Evolutionary conservation across 2,113 vertebrate genomes (phyloP).

Genomic region (Plestiodon gilberti): DNA sequence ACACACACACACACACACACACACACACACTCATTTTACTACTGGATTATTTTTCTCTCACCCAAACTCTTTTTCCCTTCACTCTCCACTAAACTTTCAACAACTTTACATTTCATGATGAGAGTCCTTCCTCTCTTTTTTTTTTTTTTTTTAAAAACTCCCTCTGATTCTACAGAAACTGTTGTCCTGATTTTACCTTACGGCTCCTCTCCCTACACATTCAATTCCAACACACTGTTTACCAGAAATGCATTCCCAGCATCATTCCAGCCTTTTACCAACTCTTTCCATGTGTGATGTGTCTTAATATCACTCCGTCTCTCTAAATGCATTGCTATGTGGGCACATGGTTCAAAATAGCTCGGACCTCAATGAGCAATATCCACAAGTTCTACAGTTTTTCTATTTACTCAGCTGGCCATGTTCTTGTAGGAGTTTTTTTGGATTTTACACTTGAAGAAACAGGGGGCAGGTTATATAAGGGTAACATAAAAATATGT

Average conservation of each 20-base stretch:
- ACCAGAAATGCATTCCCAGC: conserved; percentile 61
- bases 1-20: no score
- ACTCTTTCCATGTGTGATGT: conserved; percentile 30
- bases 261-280: conserved; percentile 35
- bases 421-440: conserved; percentile 42
- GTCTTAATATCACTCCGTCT: conserved; percentile 37
- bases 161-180: conserved; percentile 13
- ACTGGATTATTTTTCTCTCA: conserved; percentile 56
- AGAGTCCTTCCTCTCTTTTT: conserved; percentile 25
- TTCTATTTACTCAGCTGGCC: conserved; percentile 71
- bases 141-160: conserved; percentile 38
- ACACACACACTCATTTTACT: conserved; percentile 68
- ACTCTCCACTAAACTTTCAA: conserved; percentile 56
- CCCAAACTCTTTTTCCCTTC: conserved; percentile 16
- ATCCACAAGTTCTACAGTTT: conserved; percentile 57
- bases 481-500: conserved; percentile 49
- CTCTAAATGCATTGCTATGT: conserved; percentile 50
- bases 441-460: conserved; percentile 54
- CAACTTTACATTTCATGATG: conserved; percentile 42
- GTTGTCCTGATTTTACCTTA: conserved; percentile 56
- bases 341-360: conserved; percentile 62
- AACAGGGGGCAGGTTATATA: conserved; percentile 64
- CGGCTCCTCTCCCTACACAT: conserved; percentile 24
- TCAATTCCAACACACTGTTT: conserved; percentile 39
- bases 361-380: conserved; percentile 44